A percentile compares a stretch with the other conserved stretches of the same genome.
phyloP scores from a whole-genome alignment of 1,140 invertebrate genomes.

The Papilio aristodemus region DNA sequence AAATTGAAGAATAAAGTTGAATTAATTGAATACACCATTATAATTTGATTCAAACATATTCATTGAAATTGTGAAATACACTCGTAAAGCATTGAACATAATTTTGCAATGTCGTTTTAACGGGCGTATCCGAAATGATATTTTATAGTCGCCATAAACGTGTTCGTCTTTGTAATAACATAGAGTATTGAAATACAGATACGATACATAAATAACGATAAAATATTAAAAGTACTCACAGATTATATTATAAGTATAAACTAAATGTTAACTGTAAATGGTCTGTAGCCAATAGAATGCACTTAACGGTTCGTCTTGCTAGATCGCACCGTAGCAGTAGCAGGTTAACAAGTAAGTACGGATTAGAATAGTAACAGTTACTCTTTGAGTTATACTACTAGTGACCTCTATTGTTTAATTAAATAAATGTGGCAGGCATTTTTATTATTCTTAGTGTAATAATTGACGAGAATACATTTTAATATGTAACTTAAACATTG shows the following conservation, averaged over 20 bases:
- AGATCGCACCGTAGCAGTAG: neutral
- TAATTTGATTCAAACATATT: conserved; percentile 12
- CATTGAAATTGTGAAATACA: conserved; percentile 5
- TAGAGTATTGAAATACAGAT: no score
- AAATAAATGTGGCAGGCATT: no score
- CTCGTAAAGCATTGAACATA: neutral
- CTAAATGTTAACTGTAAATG: no score
- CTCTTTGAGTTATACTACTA: no score
- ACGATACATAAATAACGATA: neutral
- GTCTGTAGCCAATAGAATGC: neutral
- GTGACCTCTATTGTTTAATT: no score
- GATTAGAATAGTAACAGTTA: no score
- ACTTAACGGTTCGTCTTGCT: neutral
- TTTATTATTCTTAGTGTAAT: no score
- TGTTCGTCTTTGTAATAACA: neutral
- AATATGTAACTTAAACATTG: no score
- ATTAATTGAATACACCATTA: no score
- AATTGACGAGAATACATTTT: no score
- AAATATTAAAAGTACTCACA: neutral
- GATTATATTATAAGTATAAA: neutral
- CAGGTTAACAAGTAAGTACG: no score
- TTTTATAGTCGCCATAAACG: neutral
- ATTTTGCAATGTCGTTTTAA: conserved; percentile 17
- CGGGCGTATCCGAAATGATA: neutral
- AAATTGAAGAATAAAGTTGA: no score